Base-by-base conservation (phyloP, 1,140 invertebrate species). In the Nebria ingens region DNA sequence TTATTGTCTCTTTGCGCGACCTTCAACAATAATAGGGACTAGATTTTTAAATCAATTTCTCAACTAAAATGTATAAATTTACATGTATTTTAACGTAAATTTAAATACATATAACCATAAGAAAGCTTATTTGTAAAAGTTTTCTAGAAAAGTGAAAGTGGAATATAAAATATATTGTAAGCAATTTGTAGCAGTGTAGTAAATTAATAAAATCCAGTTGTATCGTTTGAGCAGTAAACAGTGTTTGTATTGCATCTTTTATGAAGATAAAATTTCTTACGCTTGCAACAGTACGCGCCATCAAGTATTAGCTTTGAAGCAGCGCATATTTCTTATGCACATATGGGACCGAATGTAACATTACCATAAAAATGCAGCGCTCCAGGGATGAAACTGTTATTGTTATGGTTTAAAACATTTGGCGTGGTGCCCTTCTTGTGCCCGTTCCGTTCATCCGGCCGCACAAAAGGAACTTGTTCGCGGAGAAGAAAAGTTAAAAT, bases 401-500 rank as follows among this genome's bases (percentile, higher is more conserved):
- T 45, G 40, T 45, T 45, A 45, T 45, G 17, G 40, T 17, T 17
- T 17, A 3, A 17, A 17, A 17, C 40, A 45, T 45, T 45, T 45
- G 40, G 40, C 40, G 9, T 17, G 9, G 3, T 45, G 40, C 40
- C 40, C 15, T 9, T n/a, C n/a, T n/a, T n/a, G n/a, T n/a, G n/a
- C n/a, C n/a, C n/a, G n/a, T n/a, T n/a, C n/a, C n/a, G n/a, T n/a
- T n/a, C n/a, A n/a, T n/a, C n/a, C n/a, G n/a, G n/a, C n/a, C n/a
- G n/a, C n/a, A n/a, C n/a, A 45, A 45, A 4, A 45, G 17, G 40
- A 45, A 6, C 3, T 45, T 45, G 15, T 45, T 45, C 40, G 9
- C 17, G 40, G n/a, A n/a, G n/a, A 45, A 17, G 9, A 45, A 45
- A 45, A 45, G 40, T 45, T 45, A 9, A 45, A 45, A 45, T 45